phyloP scores from a whole-genome alignment of 92 coral and sea anemone genomes.

The Porites divaricata region DNA sequence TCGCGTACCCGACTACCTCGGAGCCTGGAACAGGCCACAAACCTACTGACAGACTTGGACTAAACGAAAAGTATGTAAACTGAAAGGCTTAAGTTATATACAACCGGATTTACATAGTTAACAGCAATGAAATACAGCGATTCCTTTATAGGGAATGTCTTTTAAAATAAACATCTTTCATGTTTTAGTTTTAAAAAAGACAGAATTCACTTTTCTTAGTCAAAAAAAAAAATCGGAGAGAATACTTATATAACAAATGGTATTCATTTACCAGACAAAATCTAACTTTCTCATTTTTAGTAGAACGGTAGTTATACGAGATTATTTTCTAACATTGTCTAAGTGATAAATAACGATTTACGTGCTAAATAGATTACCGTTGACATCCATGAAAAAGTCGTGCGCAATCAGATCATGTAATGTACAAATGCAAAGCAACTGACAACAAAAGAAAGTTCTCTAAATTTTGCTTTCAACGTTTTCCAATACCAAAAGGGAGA shows the following conservation, averaged over 20 bases:
- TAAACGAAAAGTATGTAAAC: too few species aligned
- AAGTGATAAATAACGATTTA: too few species aligned
- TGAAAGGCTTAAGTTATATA: too few species aligned
- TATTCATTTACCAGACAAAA: neutral
- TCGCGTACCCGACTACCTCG: too few species aligned
- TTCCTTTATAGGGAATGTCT: too few species aligned
- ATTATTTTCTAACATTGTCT: neutral
- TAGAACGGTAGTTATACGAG: neutral
- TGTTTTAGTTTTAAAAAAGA: too few species aligned
- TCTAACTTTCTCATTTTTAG: neutral
- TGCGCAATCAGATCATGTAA: neutral
- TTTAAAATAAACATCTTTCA: too few species aligned
- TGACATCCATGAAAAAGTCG: neutral
- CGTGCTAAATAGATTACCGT: neutral
- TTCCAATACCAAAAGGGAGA: too few species aligned
- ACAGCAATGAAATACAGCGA: too few species aligned
- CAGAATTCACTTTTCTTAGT: neutral
- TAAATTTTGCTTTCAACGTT: neutral
- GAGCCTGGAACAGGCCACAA: too few species aligned
- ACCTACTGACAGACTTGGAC: too few species aligned
- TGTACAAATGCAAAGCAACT: neutral
- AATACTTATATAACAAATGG: neutral
- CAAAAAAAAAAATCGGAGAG: neutral
- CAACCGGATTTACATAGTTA: too few species aligned
- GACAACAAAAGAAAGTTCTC: neutral